Evolutionary conservation across 2,113 vertebrate genomes (phyloP), one percentile per base, ranked within the genome.

Genomic region (Mastomys natalensis): DNA sequence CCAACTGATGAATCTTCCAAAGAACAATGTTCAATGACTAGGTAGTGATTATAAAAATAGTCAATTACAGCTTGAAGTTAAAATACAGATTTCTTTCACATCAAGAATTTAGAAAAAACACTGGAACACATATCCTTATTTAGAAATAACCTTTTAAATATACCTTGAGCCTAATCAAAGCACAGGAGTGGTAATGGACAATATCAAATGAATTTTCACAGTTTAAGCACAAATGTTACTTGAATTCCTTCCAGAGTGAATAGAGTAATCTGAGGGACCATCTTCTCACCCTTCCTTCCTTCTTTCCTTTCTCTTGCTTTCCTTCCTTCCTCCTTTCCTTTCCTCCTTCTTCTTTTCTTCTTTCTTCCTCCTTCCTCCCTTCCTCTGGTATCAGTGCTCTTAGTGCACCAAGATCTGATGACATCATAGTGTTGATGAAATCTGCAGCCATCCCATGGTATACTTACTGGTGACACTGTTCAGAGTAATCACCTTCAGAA

Each of bases 11-110:
- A 15, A 31, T 64, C 40, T 87, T 43, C 62, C n/a, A 94, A 89
- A 91, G 21, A 74, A 16, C 81, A 68, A 7, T 72, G 6, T 89
- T 92, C 92, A 92, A 43, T 68, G 73, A 95, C 24, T 80, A 74
- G 96, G 62, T 43, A 2, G 16, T 85, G 29, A 11, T 72, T 95
- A 51, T 45, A 93, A 87, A 93, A 51, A 40, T 3, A 95, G 3
- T 94, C 66, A 58, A 40, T 58, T 94, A 72, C 51, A 93, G 10
- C 58, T 88, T 86, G 80, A 34, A 40, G 15, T 55, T 15, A 16
- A 90, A 48, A 77, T 51, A 87, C 7, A 29, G 34, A 87, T 73
- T 76, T 88, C 21, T 85, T 85, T 72, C 26, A 90, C 55, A 8
- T 86, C n/a, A 53, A 72, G 1, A 24, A 53, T 77, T 91, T 78